Conservation (phyloP, 2,113 vertebrate genomes). For the Nesogale talazaci region DNA sequence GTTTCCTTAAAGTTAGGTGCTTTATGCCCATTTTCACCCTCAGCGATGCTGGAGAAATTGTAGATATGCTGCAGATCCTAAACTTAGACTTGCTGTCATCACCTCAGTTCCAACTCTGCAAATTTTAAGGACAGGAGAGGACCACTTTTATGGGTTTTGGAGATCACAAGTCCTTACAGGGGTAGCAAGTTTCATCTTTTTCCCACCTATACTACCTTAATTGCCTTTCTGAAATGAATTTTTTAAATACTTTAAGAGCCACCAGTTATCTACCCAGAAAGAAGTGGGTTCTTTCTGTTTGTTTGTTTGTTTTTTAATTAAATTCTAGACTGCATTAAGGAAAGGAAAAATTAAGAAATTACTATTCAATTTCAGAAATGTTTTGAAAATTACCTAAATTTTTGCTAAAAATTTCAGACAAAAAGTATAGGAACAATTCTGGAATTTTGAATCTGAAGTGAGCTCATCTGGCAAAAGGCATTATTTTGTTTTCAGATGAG, state of each 20-base stretch:
- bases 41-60: not conserved
- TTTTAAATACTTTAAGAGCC: constrained; percentile 18
- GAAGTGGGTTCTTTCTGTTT: not conserved
- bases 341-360: not conserved
- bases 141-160: too few relatives aligned
- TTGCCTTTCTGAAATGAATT: not conserved
- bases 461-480: not conserved
- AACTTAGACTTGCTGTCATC: too few relatives aligned
- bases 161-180: too few relatives aligned
- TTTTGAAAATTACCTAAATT: not conserved
- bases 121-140: too few relatives aligned
- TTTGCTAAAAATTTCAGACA: not conserved
- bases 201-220: not conserved
- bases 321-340: not conserved
- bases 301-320: too few relatives aligned
- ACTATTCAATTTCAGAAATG: not conserved
- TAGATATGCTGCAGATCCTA: not conserved
- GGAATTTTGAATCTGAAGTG: not conserved
- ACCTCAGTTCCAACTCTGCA: too few relatives aligned
- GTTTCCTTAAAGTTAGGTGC: not conserved
- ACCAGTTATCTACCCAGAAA: not conserved
- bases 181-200: too few relatives aligned
- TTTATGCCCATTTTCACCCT: not conserved
- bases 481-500: constrained; percentile 16
- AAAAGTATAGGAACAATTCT: not conserved